Conservation (phyloP, 2,113 vertebrate genomes). For the Hypanus sabinus region DNA sequence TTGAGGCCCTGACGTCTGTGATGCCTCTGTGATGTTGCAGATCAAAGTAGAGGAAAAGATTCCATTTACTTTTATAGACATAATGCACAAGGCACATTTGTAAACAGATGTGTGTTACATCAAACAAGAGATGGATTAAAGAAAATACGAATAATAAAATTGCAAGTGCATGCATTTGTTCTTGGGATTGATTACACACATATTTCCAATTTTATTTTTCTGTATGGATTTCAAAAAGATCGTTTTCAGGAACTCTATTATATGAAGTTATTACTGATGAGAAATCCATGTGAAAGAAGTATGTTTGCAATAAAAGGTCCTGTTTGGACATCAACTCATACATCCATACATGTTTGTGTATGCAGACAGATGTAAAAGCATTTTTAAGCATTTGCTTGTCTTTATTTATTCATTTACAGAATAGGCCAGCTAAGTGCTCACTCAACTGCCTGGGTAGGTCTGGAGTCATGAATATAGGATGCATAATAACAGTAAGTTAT, state of each 20-base stretch:
- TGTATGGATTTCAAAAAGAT: background rate
- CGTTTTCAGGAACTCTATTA: background rate
- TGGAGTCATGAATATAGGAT: too few relatives aligned
- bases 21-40: background rate
- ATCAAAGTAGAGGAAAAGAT: conserved; percentile 32
- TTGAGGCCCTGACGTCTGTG: background rate
- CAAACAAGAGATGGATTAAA: conserved; percentile 27
- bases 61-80: conserved; percentile 27
- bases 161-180: background rate
- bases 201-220: background rate
- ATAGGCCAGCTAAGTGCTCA: too few relatives aligned
- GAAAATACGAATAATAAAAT: conserved; percentile 21
- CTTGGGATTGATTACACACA: background rate
- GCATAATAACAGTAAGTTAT: too few relatives aligned
- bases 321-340: background rate
- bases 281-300: background rate
- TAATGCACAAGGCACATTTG: background rate
- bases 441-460: too few relatives aligned
- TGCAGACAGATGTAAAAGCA: background rate
- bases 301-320: background rate
- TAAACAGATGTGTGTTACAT: conserved; percentile 23
- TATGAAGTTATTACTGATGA: background rate
- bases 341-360: background rate
- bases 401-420: too few relatives aligned
- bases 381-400: too few relatives aligned